Conservation (phyloP, 2,113 vertebrate genomes). For the Chlorodrepanis virens region DNA sequence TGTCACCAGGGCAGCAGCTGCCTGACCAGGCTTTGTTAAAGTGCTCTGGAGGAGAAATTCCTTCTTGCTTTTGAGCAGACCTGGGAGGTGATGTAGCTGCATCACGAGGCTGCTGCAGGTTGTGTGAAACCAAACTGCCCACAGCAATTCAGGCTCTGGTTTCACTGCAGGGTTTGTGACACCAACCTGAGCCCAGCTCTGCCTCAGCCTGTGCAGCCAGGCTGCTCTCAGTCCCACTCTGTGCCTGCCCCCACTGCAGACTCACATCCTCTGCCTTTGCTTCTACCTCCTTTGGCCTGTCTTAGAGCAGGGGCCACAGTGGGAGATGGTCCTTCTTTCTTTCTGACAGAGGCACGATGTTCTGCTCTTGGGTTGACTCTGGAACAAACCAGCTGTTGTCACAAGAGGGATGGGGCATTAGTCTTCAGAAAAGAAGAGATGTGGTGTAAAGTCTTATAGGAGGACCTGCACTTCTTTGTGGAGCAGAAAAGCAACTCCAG, state of each 20-base stretch:
- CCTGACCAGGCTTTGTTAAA: not conserved
- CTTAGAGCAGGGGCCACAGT: not conserved
- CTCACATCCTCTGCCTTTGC: not conserved
- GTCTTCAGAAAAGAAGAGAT: not conserved
- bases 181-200: not conserved
- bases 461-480: not conserved
- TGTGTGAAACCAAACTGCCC: not conserved
- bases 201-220: not conserved
- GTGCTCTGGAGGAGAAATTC: not conserved
- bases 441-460: not conserved
- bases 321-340: not conserved
- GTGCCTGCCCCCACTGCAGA: not conserved
- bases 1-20: not conserved
- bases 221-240: rapidly evolving
- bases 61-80: not conserved
- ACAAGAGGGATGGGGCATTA: rapidly evolving
- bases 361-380: not conserved
- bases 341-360: not conserved
- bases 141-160: not conserved
- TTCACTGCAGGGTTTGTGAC: not conserved
- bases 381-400: not conserved
- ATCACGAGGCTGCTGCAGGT: not conserved
- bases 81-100: not conserved
- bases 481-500: not conserved
- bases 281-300: not conserved